Evolutionary conservation across 37 sponge, comb jelly and placozoan genomes (phyloP).

Genomic region (Haliclona indistincta): DNA sequence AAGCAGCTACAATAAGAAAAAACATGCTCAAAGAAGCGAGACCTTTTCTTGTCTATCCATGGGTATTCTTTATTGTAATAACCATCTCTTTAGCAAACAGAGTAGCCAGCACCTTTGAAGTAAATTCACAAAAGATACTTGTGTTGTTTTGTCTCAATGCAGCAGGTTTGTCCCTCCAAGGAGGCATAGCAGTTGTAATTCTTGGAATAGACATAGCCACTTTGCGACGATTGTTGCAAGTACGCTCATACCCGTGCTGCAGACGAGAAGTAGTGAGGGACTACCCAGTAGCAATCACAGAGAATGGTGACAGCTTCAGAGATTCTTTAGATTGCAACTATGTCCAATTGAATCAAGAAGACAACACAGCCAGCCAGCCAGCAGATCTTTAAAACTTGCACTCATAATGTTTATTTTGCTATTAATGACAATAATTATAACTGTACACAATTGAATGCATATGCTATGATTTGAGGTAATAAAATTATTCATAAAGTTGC

Average conservation of each 20-base stretch:
- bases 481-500: too few species aligned
- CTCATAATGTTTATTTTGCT: too few species aligned
- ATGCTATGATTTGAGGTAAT: too few species aligned
- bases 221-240: neutral
- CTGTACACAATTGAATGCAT: too few species aligned
- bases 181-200: constrained; percentile 21
- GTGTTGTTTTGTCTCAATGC: constrained; percentile 37
- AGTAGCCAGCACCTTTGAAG: neutral
- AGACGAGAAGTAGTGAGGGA: too few species aligned
- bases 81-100: neutral
- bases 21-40: neutral
- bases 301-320: too few species aligned
- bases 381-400: too few species aligned
- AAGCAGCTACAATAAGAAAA: neutral
- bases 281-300: too few species aligned
- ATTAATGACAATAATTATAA: too few species aligned
- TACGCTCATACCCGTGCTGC: neutral
- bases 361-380: too few species aligned
- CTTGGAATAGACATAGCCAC: constrained; percentile 30
- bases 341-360: too few species aligned
- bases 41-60: neutral
- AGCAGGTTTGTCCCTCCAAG: constrained; percentile 2
- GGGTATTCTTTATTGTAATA: neutral
- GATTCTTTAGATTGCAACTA: too few species aligned
- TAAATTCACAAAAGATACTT: neutral